These are phyloP conservation scores for Hippoglossus hippoglossus DNA, from an alignment of 2,797 vertebrate genomes.

Conservation along the genomic window DNA sequence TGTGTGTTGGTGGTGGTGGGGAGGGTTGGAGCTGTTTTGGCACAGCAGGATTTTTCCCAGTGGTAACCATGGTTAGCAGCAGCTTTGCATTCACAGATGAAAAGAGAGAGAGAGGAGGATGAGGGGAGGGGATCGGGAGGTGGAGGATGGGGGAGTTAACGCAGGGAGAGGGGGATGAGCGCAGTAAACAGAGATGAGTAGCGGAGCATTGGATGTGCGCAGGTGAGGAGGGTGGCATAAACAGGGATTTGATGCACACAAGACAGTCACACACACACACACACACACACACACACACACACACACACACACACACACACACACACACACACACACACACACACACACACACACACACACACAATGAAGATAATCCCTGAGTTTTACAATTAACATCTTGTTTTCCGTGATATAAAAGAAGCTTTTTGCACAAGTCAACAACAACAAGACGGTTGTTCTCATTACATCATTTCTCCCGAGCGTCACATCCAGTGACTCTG, in stretches of 20 bases:
- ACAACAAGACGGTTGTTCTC: not conserved
- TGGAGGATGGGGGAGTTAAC: constrained; percentile 49
- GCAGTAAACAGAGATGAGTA: constrained; percentile 47
- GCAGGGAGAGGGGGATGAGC: constrained; percentile 36
- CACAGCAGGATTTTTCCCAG: constrained; percentile 69
- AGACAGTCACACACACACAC: not conserved
- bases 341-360: too few relatives aligned
- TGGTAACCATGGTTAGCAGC: constrained; percentile 72
- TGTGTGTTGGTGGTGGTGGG: constrained; percentile 34
- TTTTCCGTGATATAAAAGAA: not conserved
- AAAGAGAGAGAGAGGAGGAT: constrained; percentile 29
- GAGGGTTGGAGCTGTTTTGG: constrained; percentile 45
- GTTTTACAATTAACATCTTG: constrained; percentile 54
- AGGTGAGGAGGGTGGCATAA: constrained; percentile 25
- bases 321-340: too few relatives aligned
- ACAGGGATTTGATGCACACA: constrained; percentile 7
- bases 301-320: too few relatives aligned
- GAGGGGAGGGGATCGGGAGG: constrained; percentile 31
- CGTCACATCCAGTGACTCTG: not conserved
- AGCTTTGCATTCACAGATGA: constrained; percentile 60
- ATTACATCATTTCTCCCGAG: not conserved
- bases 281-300: not conserved
- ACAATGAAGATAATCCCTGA: not conserved
- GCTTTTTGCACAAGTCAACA: not conserved
- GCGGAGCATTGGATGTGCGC: constrained; percentile 31